phyloP scores from a whole-genome alignment of 1,140 invertebrate species.

The Reticulitermes speratus region DNA sequence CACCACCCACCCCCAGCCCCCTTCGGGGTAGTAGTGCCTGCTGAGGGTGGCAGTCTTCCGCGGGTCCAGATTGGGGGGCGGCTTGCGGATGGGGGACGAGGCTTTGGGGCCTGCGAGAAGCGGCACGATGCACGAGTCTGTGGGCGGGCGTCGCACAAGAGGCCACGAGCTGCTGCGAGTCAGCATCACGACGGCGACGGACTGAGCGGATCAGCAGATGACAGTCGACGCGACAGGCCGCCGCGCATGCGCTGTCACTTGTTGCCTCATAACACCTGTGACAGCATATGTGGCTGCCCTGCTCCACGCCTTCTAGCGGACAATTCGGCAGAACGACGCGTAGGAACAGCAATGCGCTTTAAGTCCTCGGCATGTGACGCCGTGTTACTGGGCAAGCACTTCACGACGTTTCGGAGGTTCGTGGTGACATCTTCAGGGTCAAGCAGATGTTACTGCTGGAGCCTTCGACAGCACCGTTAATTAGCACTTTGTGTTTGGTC shows the following conservation, averaged over 20 bases:
- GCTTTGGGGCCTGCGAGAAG: background rate
- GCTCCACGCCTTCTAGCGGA: too few relatives aligned
- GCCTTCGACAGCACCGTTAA: too few relatives aligned
- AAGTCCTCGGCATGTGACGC: too few relatives aligned
- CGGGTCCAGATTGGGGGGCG: conserved; percentile 38
- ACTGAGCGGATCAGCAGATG: background rate
- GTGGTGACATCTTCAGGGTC: too few relatives aligned
- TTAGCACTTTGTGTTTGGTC: too few relatives aligned
- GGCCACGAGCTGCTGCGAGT: conserved; percentile 19
- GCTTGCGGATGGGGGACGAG: conserved; percentile 24
- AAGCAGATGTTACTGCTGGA: too few relatives aligned
- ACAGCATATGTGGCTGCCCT: too few relatives aligned
- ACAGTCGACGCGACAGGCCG: background rate
- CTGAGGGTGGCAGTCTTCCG: conserved; percentile 48
- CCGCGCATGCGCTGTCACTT: background rate
- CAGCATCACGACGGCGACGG: background rate
- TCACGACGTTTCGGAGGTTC: too few relatives aligned
- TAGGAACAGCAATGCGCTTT: too few relatives aligned
- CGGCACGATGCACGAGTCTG: background rate
- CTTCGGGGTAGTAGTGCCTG: conserved; percentile 61
- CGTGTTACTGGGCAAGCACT: too few relatives aligned
- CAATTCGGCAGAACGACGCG: too few relatives aligned
- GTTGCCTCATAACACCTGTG: background rate
- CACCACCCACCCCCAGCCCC: conserved; percentile 64
- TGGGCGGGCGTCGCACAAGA: background rate